A percentile compares a stretch with the other conserved stretches of the same genome.
Conservation (phyloP, 1,140 invertebrate genomes). For the Oedothorax gibbosus region DNA sequence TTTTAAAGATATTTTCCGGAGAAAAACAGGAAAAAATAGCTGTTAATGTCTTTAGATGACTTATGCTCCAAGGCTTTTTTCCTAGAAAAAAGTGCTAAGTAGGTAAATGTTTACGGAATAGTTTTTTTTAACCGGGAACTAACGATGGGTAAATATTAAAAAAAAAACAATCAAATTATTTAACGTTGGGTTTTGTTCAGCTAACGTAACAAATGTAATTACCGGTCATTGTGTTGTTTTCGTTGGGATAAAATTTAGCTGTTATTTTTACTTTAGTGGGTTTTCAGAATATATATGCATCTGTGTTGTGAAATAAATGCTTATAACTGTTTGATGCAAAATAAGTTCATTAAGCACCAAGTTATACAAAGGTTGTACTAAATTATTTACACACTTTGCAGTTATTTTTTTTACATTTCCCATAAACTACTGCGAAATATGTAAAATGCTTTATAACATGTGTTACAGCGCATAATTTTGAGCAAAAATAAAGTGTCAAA, state of each 20-base stretch:
- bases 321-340: not conserved
- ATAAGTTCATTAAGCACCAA: not conserved
- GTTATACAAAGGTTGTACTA: not conserved
- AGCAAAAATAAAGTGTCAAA: too few relatives aligned
- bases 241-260: too few relatives aligned
- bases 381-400: not conserved
- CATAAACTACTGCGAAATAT: too few relatives aligned
- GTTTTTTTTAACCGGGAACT: too few relatives aligned
- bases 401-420: too few relatives aligned
- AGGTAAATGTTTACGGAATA: constrained; percentile 18
- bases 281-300: not conserved
- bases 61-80: constrained; percentile 14
- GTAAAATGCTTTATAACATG: too few relatives aligned
- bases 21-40: constrained; percentile 34
- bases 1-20: not conserved
- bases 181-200: too few relatives aligned
- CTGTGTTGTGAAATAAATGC: not conserved
- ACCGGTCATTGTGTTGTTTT: too few relatives aligned
- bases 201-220: too few relatives aligned
- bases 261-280: not conserved
- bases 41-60: constrained; percentile 57
- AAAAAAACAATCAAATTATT: too few relatives aligned
- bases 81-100: not conserved
- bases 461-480: too few relatives aligned
- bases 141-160: too few relatives aligned